phyloP scores from a whole-genome alignment of 2,797 vertebrate genomes.

The Urosaurus nigricauda region DNA sequence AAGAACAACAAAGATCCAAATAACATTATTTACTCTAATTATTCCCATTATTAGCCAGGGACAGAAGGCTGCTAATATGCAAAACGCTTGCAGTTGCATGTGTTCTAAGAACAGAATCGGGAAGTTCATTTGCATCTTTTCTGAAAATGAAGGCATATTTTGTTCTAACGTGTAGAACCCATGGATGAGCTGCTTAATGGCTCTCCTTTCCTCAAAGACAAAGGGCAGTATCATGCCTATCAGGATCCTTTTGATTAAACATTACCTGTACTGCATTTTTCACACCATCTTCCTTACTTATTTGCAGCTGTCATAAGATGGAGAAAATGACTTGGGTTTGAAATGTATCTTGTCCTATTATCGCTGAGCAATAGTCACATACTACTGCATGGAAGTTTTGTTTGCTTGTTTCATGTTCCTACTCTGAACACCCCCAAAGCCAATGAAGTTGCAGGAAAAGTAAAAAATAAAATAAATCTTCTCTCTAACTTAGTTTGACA shows the following conservation, averaged over 20 bases:
- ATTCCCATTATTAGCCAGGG: not conserved
- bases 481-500: constrained; percentile 2
- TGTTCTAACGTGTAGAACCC: not conserved
- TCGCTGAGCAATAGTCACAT: not conserved
- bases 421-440: not conserved
- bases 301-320: not conserved
- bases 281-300: not conserved
- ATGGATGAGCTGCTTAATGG: not conserved
- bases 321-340: not conserved
- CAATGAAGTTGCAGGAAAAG: not conserved
- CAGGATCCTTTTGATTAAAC: not conserved
- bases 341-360: not conserved
- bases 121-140: not conserved
- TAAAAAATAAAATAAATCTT: no score
- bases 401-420: not conserved
- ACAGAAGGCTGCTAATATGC: not conserved
- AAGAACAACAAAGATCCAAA: not conserved
- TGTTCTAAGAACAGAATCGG: not conserved
- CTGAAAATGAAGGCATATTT: not conserved
- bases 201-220: not conserved
- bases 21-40: not conserved
- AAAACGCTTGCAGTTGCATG: not conserved
- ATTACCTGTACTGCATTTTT: no score
- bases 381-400: not conserved
- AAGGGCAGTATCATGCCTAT: not conserved